A percentile compares a stretch with the other conserved stretches of the same genome.
These are phyloP conservation scores for Morelia viridis DNA, from an alignment of 2,797 vertebrate genomes.

Conservation along the genomic window DNA sequence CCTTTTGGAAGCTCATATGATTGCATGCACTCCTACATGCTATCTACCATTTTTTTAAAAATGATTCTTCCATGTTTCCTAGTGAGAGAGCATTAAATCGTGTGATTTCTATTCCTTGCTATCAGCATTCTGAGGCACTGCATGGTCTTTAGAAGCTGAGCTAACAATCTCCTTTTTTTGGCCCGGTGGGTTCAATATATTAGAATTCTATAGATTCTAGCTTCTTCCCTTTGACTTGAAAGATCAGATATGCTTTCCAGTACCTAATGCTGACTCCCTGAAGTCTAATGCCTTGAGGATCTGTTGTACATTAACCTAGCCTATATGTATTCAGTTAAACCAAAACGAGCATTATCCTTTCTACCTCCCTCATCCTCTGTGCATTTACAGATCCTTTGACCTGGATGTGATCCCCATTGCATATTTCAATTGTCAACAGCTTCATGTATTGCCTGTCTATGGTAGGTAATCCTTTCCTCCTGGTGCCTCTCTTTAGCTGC, in stretches of 20 bases:
- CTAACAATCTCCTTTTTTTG: background rate
- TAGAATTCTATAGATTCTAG: background rate
- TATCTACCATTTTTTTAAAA: background rate
- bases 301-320: background rate
- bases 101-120: background rate
- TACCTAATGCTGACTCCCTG: conserved; percentile 1
- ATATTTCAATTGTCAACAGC: conserved; percentile 19
- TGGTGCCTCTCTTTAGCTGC: conserved; percentile 20
- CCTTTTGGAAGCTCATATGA: background rate
- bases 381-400: background rate
- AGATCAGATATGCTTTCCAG: background rate
- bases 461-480: conserved; percentile 36
- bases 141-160: background rate
- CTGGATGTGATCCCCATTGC: background rate
- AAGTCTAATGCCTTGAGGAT: background rate
- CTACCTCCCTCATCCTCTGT: background rate
- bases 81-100: background rate
- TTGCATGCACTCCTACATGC: background rate
- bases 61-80: background rate
- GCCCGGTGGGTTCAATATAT: background rate
- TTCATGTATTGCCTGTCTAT: conserved; percentile 29
- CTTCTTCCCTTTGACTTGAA: background rate
- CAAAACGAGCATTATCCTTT: conserved; percentile 9
- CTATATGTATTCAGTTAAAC: background rate
- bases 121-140: background rate